Evolutionary conservation across 1,140 invertebrate species (phyloP).

Genomic region (Cydia splendana): DNA sequence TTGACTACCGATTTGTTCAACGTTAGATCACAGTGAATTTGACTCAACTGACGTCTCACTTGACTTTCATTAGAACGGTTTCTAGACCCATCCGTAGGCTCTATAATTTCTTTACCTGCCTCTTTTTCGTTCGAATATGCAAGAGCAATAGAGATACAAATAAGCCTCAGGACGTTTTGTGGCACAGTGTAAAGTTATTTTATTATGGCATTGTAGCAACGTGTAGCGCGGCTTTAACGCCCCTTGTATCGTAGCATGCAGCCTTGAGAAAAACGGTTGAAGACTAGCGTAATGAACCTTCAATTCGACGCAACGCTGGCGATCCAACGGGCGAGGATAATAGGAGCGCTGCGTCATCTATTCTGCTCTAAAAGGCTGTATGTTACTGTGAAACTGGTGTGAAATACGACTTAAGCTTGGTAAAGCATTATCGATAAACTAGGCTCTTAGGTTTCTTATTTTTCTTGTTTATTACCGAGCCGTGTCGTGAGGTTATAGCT

Average conservation of each 20-base stretch:
- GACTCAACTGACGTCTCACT: too few relatives aligned
- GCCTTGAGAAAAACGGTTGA: slow-evolving; percentile 10
- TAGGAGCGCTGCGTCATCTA: neutral
- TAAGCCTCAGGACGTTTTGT: too few relatives aligned
- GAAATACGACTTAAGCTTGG: neutral
- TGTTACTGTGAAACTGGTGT: neutral
- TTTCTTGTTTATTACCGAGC: slow-evolving; percentile 4
- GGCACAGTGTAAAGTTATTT: too few relatives aligned
- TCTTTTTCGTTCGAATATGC: too few relatives aligned
- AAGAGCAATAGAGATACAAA: too few relatives aligned
- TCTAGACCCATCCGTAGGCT: too few relatives aligned
- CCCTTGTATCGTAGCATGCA: neutral
- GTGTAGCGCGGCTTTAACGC: neutral
- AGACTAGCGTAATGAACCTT: slow-evolving; percentile 7
- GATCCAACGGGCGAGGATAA: neutral
- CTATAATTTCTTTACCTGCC: too few relatives aligned
- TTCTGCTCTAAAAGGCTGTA: neutral
- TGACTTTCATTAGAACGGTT: too few relatives aligned
- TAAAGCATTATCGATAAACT: neutral
- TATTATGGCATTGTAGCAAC: neutral
- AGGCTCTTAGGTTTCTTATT: neutral
- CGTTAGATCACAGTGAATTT: too few relatives aligned
- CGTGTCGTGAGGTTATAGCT: neutral
- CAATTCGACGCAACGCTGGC: neutral
- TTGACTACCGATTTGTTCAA: too few relatives aligned